These are phyloP conservation scores for Hypomecis punctinalis DNA, from an alignment of 2,888 invertebrate species.

Conservation along the genomic window DNA sequence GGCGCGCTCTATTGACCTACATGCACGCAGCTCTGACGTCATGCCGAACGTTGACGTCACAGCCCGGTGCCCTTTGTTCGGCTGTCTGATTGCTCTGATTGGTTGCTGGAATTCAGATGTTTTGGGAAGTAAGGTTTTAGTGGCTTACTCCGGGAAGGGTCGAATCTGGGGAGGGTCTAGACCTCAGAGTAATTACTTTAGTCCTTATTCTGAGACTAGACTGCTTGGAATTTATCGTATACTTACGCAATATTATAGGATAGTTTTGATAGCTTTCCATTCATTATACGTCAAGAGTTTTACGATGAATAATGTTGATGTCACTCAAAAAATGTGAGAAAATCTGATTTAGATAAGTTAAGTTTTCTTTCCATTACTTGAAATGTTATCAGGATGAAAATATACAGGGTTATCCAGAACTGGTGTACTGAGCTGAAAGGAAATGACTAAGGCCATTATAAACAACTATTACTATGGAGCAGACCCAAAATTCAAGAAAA, in stretches of 20 bases:
- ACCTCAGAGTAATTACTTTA: too few relatives aligned
- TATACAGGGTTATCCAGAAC: too few relatives aligned
- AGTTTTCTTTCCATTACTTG: too few relatives aligned
- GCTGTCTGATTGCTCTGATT: constrained; percentile 26
- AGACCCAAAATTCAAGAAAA: too few relatives aligned
- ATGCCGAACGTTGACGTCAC: constrained; percentile 72
- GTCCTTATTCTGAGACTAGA: too few relatives aligned
- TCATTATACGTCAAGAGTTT: too few relatives aligned
- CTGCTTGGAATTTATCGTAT: background rate
- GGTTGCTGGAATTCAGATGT: constrained; percentile 5
- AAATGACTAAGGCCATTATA: too few relatives aligned
- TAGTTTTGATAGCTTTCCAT: too few relatives aligned
- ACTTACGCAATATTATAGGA: background rate
- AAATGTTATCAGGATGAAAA: too few relatives aligned
- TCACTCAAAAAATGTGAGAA: background rate
- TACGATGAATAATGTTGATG: background rate
- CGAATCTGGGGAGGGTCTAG: background rate
- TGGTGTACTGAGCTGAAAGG: too few relatives aligned
- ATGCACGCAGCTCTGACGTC: constrained; percentile 79
- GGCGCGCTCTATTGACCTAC: constrained; percentile 80
- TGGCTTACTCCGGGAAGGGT: background rate
- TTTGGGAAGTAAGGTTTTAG: background rate
- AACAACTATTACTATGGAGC: too few relatives aligned
- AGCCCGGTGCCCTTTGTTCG: constrained; percentile 60
- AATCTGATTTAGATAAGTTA: too few relatives aligned